These are phyloP conservation scores for Craniophora ligustri DNA, from an alignment of 2,888 invertebrate genomes.

Conservation along the genomic window DNA sequence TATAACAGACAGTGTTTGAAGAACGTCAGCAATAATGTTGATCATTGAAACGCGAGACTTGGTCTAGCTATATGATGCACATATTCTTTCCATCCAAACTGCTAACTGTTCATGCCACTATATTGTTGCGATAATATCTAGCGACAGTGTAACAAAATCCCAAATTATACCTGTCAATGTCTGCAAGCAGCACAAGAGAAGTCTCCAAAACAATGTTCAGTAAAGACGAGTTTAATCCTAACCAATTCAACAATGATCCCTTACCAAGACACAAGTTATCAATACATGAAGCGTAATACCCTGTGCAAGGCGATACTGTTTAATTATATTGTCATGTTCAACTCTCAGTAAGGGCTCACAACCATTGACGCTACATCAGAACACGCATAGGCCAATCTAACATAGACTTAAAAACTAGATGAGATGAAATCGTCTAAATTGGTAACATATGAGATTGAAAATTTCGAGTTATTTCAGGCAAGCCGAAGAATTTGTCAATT, in stretches of 20 bases:
- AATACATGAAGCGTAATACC: constrained; percentile 60
- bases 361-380: constrained; percentile 61
- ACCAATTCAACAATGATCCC: constrained; percentile 48
- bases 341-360: constrained; percentile 58
- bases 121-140: constrained; percentile 1
- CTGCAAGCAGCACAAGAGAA: constrained; percentile 1
- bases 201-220: constrained; percentile 17
- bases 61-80: too few relatives aligned
- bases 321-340: constrained; percentile 64
- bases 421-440: constrained; percentile 55
- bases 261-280: constrained; percentile 59
- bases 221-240: constrained; percentile 30
- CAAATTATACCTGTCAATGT: constrained; percentile 8
- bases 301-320: constrained; percentile 69
- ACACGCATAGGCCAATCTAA: constrained; percentile 62
- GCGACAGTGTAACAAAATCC: background rate
- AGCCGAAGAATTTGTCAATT: constrained; percentile 20
- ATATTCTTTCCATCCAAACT: too few relatives aligned
- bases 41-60: background rate
- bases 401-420: constrained; percentile 64
- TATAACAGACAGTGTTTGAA: too few relatives aligned
- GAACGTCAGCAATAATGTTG: too few relatives aligned
- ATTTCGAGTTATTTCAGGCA: constrained; percentile 44
- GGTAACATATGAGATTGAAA: constrained; percentile 48
- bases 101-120: too few relatives aligned